A percentile compares a stretch with the other conserved stretches of the same genome.
These are phyloP conservation scores for Melanotaenia pygmaea DNA, from an alignment of 2,797 vertebrate genomes.

Conservation along the genomic window DNA sequence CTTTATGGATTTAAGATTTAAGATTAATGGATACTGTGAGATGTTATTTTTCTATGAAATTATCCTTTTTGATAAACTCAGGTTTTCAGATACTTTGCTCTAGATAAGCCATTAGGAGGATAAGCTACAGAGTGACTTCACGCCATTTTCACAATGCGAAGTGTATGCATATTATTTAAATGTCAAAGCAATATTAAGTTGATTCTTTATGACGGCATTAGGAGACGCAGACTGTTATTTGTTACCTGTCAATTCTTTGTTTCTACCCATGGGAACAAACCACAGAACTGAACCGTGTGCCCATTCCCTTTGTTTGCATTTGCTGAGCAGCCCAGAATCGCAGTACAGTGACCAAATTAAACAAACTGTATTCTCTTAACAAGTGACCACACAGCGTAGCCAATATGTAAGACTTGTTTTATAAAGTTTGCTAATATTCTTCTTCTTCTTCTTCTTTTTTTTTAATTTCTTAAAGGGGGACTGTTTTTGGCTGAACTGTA, in stretches of 20 bases:
- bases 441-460: conserved; percentile 33
- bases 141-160: conserved; percentile 28
- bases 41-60: conserved; percentile 82
- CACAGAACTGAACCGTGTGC: conserved; percentile 19
- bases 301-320: conserved; percentile 41
- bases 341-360: conserved; percentile 24
- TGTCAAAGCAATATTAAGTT: conserved; percentile 32
- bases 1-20: conserved; percentile 14
- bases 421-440: conserved; percentile 65
- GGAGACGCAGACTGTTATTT: conserved; percentile 71
- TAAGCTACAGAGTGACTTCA: conserved; percentile 53
- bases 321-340: conserved; percentile 25
- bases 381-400: conserved; percentile 51
- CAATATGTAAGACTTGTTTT: conserved; percentile 65
- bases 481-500: conserved; percentile 68
- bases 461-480: conserved; percentile 51
- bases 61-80: conserved; percentile 76
- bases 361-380: conserved; percentile 31
- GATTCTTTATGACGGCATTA: conserved; percentile 48
- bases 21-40: conserved; percentile 70
- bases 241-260: conserved; percentile 32
- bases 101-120: conserved; percentile 70
- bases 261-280: conserved; percentile 28
- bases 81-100: conserved; percentile 75
- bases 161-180: conserved; percentile 42